Evolutionary conservation across 2,888 invertebrate species (phyloP), one percentile per base, ranked within the genome.

Genomic region (Adelognathus sp.): DNA sequence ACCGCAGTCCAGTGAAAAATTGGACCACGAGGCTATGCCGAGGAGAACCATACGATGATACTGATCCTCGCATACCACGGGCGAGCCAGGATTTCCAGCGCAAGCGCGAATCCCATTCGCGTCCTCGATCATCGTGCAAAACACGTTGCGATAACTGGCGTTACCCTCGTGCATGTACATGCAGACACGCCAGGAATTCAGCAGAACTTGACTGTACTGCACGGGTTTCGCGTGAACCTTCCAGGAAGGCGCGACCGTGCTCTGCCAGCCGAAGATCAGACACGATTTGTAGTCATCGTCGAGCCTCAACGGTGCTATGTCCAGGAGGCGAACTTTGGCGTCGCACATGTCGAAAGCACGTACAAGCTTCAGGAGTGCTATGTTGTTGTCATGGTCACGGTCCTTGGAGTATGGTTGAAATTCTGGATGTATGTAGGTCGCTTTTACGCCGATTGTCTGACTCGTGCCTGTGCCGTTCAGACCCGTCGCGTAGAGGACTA

Each of bases 81-180:
- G 87, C 4, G 87, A 84, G 27, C 87, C 87, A 21, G 87, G 87
- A 84, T 87, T 87, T 4, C 87, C 87, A 11, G 87, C 86, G 60
- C 87, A 87, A 1, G 83, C 85, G 79, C 80, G 80, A 18, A 84
- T 58, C 6, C 83, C 84, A 54, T 84, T 70, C 3, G 81, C 76
- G 21, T 79, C 79, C 16, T 86, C 86, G 6, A 84, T 74, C 82
- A 83, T 83, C 31, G 85, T 63, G 54, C 86, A 87, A 60, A 87
- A 85, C 3, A 84, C 83, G 64, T 86, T 87, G 5, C 64, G 74
- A 46, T 84, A 85, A 74, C 81, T 87, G 9, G 61, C 66, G 52
- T 82, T 83, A 29, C 78, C 69, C 39, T 80, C 78, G 36, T 82
- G 74, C 81, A 83, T 83, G 70, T 85, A 83, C 31, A 80, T 79